These are phyloP conservation scores for Leptinotarsa defecta DNA, from an alignment of 1,140 invertebrate species.

Conservation along the genomic window DNA sequence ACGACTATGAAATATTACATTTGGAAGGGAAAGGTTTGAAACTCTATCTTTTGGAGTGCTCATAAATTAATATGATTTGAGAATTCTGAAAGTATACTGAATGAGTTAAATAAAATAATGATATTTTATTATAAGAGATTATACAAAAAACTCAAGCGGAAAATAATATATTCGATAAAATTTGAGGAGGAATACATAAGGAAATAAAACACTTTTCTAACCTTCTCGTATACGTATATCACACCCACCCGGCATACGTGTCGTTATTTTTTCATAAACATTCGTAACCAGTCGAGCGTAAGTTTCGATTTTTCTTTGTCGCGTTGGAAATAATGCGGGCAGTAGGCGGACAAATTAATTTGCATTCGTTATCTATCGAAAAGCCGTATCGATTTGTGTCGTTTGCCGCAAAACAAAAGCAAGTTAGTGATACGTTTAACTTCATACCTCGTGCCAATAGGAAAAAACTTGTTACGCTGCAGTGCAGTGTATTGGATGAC, in stretches of 20 bases:
- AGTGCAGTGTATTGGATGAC: background rate
- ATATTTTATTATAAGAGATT: too few species aligned
- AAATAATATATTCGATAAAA: too few species aligned
- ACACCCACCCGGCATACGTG: background rate
- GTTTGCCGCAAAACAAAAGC: constrained; percentile 20
- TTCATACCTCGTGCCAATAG: constrained; percentile 3
- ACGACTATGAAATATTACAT: too few species aligned
- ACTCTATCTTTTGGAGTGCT: too few species aligned
- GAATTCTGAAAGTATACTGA: too few species aligned
- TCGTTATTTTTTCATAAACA: background rate
- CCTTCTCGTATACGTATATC: background rate
- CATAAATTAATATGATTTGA: too few species aligned
- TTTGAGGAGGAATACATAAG: too few species aligned
- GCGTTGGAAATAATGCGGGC: constrained; percentile 9
- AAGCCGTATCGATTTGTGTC: constrained; percentile 27
- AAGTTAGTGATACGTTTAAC: constrained; percentile 15
- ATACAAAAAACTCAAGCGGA: too few species aligned
- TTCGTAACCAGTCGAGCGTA: constrained; percentile 11
- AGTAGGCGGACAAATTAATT: constrained; percentile 37
- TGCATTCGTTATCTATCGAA: constrained; percentile 17
- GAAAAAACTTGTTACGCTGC: constrained; percentile 6
- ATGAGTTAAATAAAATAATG: too few species aligned
- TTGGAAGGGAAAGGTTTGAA: too few species aligned
- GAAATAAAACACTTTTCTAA: background rate
- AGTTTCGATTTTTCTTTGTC: constrained; percentile 10